These are phyloP conservation scores for Myotis planiceps DNA, from an alignment of 2,797 vertebrate genomes.

Conservation along the genomic window DNA sequence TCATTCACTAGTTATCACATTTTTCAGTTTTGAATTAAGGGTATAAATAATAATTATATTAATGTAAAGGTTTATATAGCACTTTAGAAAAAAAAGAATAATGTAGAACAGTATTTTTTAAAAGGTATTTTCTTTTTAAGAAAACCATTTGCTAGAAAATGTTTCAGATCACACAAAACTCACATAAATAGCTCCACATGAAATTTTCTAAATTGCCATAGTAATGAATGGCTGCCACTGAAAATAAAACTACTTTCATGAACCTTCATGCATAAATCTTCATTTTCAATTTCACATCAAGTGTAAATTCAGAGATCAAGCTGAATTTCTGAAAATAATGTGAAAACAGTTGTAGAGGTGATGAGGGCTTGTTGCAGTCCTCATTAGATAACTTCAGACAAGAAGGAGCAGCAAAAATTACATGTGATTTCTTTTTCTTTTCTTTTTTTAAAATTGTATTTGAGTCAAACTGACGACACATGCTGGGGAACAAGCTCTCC, in stretches of 20 bases:
- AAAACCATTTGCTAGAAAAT: conserved; percentile 25
- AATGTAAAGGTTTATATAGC: not conserved
- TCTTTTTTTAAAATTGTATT: not conserved
- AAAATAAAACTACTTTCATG: conserved; percentile 45
- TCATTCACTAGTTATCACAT: not conserved
- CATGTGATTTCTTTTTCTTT: not conserved
- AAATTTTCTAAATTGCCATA: conserved; percentile 18
- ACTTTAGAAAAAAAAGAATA: conserved; percentile 31
- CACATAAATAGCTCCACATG: not conserved
- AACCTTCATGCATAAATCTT: conserved; percentile 18
- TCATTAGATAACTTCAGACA: conserved; percentile 27
- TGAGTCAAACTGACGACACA: not conserved
- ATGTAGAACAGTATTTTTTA: not conserved
- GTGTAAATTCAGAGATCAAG: conserved; percentile 22
- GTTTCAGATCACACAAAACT: not conserved
- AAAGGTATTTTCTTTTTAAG: conserved; percentile 6
- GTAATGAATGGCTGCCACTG: not conserved
- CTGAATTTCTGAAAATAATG: not conserved
- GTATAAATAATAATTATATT: conserved; percentile 15
- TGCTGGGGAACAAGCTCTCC: not conserved
- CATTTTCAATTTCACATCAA: conserved; percentile 18
- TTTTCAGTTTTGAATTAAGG: conserved; percentile 1
- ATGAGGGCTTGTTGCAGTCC: conserved; percentile 35
- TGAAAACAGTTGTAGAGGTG: not conserved
- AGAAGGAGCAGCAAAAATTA: not conserved